Base-by-base conservation (phyloP, 2,113 vertebrate genomes). In the Periophthalmus modestus region DNA sequence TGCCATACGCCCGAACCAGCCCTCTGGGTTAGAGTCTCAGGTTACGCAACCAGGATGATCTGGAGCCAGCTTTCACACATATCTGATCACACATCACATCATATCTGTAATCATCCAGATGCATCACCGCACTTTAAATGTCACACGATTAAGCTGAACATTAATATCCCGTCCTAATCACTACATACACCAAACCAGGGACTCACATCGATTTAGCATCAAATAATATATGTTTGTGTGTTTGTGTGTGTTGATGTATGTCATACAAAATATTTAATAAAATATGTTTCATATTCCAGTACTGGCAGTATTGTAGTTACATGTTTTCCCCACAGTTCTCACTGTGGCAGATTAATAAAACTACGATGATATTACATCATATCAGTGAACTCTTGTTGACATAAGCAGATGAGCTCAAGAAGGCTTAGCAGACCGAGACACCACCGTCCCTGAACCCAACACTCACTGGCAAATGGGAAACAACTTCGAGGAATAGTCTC, bases 21-120 rank as follows among this genome's bases (percentile, higher is more conserved):
- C 82, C 82, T 77, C 80, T 85, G 19, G n/a, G 16, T 55, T 21
- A 55, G 52, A n/a, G n/a, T n/a, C 52, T 9, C 63, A 70, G 61
- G 72, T 88, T 92, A 93, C 18, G 75, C 75, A 92, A 89, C 75
- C 47, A 46, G 84, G 83, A 89, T 88, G 78, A 92, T 28, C 68
- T 28, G 15, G 77, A 69, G 79, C 72, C 57, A 77, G 62, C 79
- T 79, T 82, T 89, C 77, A 85, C 84, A 86, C 85, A 75, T 80
- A 86, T 69, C 52, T 61, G 39, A 43, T 43, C 39, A 43, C 39
- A 9, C 73, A 72, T 76, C n/a, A 18, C 79, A 77, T 76, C 80
- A 81, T 68, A 62, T 61, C 70, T 75, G 34, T 72, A 73, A 82
- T 78, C 80, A 77, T 75, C 50, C 63, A 59, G 79, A 80, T 39